phyloP scores from a whole-genome alignment of 2,888 invertebrate species.

The Acleris holmiana region DNA sequence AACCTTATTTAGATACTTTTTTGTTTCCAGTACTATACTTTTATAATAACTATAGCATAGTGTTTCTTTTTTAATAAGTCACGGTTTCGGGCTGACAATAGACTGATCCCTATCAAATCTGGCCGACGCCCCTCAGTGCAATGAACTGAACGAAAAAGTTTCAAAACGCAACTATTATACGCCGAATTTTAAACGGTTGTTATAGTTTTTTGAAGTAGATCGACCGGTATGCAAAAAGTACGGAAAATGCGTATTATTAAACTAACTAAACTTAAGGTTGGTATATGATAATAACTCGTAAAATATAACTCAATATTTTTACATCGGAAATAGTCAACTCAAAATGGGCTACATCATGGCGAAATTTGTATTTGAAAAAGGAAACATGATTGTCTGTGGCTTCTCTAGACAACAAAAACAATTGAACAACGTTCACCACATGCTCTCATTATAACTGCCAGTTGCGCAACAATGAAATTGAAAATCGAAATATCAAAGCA shows the following conservation, averaged over 20 bases:
- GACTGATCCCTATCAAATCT: conserved; percentile 32
- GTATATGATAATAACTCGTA: too few relatives aligned
- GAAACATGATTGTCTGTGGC: background rate
- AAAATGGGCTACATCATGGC: background rate
- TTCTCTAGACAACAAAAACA: conserved; percentile 11
- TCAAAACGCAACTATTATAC: conserved; percentile 17
- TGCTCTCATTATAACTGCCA: conserved; percentile 32
- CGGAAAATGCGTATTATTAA: too few relatives aligned
- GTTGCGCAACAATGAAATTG: conserved; percentile 37
- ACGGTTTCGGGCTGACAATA: conserved; percentile 17
- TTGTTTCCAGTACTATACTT: too few relatives aligned
- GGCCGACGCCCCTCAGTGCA: conserved; percentile 25
- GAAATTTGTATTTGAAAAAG: background rate
- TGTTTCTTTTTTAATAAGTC: conserved; percentile 11
- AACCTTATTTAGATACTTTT: too few relatives aligned
- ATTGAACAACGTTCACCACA: conserved; percentile 28
- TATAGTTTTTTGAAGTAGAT: conserved; percentile 1
- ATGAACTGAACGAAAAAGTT: conserved; percentile 31
- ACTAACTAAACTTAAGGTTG: too few relatives aligned
- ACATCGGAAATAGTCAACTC: background rate
- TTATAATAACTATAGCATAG: too few relatives aligned
- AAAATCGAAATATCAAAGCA: conserved; percentile 39
- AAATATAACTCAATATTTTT: too few relatives aligned
- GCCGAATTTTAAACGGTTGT: conserved; percentile 2
- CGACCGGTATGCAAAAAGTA: too few relatives aligned